phyloP scores from a whole-genome alignment of 2,113 vertebrate species.

The Podarcis muralis region DNA sequence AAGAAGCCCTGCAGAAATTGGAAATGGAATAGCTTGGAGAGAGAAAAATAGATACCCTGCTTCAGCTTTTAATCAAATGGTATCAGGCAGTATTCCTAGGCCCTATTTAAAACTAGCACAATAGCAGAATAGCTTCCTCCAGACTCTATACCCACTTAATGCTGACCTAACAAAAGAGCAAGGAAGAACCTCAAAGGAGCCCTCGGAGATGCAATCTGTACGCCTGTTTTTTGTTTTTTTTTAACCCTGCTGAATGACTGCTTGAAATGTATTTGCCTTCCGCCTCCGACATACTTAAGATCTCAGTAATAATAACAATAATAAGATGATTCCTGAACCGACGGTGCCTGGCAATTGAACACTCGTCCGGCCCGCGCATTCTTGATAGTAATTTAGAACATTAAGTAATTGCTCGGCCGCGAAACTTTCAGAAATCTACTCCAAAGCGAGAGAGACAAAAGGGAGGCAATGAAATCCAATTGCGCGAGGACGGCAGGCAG shows the following conservation, averaged over 20 bases:
- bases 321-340: conserved; percentile 71
- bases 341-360: conserved; percentile 65
- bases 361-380: conserved; percentile 46
- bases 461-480: conserved; percentile 82
- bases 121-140: conserved; percentile 59
- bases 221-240: conserved; percentile 45
- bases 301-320: conserved; percentile 38
- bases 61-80: conserved; percentile 74
- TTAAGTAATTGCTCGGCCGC: conserved; percentile 72
- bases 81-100: conserved; percentile 61
- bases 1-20: conserved; percentile 13
- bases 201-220: conserved; percentile 59
- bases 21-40: conserved; percentile 31
- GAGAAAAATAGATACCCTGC: neutral
- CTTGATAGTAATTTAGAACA: conserved; percentile 63
- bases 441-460: conserved; percentile 80
- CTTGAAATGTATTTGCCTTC: conserved; percentile 66
- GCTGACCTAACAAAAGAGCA: conserved; percentile 61
- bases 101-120: conserved; percentile 72
- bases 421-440: conserved; percentile 77
- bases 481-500: conserved; percentile 80
- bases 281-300: conserved; percentile 60
- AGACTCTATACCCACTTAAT: conserved; percentile 60
- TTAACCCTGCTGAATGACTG: conserved; percentile 61
- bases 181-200: conserved; percentile 62